phyloP scores from a whole-genome alignment of 2,113 vertebrate genomes.

The Hippocampus comes region DNA sequence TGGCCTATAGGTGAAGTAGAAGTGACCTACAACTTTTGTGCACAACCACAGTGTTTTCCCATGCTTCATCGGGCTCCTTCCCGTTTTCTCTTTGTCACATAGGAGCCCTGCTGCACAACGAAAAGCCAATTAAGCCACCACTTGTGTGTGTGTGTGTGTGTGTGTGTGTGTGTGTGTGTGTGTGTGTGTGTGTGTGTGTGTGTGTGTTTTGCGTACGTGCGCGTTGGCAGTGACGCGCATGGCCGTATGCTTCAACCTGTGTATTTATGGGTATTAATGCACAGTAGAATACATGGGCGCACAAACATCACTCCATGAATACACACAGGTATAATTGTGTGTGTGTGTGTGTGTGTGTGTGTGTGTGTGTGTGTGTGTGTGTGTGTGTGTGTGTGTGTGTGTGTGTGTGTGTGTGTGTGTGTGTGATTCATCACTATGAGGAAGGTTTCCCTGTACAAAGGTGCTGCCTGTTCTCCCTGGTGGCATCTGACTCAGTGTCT shows the following conservation, averaged over 20 bases:
- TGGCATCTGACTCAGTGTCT: slow-evolving; percentile 75
- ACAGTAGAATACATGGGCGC: slow-evolving; percentile 20
- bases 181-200: not conserved
- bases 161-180: slow-evolving; percentile 2
- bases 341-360: not conserved
- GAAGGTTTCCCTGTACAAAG: slow-evolving; percentile 64
- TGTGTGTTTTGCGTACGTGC: not conserved
- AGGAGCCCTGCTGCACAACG: slow-evolving; percentile 7
- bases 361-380: not conserved
- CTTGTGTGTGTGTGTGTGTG: not conserved
- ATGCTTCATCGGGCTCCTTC: not conserved
- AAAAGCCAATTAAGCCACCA: slow-evolving; percentile 32
- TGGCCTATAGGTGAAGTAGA: not conserved
- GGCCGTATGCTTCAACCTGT: not conserved
- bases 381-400: not conserved
- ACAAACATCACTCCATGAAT: slow-evolving; percentile 20
- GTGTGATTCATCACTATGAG: slow-evolving; percentile 22
- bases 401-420: slow-evolving; percentile 7
- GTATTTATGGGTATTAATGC: slow-evolving; percentile 23
- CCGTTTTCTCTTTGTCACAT: slow-evolving; percentile 4
- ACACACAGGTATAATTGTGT: slow-evolving; percentile 22
- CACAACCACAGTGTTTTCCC: slow-evolving; percentile 5
- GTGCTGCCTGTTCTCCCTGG: slow-evolving; percentile 57
- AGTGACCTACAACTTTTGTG: not conserved
- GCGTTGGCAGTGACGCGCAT: not conserved